phyloP scores from a whole-genome alignment of 1,140 invertebrate species.

The Aradophagus sp. region DNA sequence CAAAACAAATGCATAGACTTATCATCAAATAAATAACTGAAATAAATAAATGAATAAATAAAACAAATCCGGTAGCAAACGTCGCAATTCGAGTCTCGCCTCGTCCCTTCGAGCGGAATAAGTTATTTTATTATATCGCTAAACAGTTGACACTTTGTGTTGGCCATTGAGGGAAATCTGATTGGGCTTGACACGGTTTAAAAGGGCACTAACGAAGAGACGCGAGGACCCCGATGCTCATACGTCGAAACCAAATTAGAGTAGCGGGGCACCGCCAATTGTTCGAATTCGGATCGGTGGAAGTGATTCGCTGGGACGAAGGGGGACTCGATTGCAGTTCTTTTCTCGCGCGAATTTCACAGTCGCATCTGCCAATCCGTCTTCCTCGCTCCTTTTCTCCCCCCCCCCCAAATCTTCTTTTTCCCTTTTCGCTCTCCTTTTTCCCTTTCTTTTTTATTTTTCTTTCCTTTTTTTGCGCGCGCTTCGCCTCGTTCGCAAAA shows the following conservation, averaged over 20 bases:
- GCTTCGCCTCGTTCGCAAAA: conserved; percentile 25
- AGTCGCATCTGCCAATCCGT: conserved; percentile 45
- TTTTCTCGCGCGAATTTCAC: conserved; percentile 50
- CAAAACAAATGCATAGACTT: too few species aligned
- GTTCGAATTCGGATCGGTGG: conserved; percentile 52
- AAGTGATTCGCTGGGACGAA: conserved; percentile 56
- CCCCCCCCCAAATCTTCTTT: too few species aligned
- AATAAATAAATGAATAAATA: too few species aligned
- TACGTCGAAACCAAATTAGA: conserved; percentile 43
- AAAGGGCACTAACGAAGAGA: not conserved
- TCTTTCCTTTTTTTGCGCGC: conserved; percentile 12
- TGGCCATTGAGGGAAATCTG: too few species aligned
- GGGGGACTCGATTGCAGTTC: conserved; percentile 49
- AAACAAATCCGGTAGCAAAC: too few species aligned
- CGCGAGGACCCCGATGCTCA: conserved; percentile 10
- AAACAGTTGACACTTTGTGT: too few species aligned
- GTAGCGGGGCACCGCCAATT: conserved; percentile 34
- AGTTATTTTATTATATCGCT: too few species aligned
- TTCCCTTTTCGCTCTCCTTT: conserved; percentile 14
- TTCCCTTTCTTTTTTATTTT: conserved; percentile 5
- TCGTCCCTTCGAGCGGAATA: too few species aligned
- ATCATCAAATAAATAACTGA: too few species aligned
- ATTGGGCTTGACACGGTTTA: not conserved
- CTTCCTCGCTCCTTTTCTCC: conserved; percentile 18
- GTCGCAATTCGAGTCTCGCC: too few species aligned